These are phyloP conservation scores for Macroramphosus scolopax DNA, from an alignment of 2,797 vertebrate genomes.

Conservation along the genomic window DNA sequence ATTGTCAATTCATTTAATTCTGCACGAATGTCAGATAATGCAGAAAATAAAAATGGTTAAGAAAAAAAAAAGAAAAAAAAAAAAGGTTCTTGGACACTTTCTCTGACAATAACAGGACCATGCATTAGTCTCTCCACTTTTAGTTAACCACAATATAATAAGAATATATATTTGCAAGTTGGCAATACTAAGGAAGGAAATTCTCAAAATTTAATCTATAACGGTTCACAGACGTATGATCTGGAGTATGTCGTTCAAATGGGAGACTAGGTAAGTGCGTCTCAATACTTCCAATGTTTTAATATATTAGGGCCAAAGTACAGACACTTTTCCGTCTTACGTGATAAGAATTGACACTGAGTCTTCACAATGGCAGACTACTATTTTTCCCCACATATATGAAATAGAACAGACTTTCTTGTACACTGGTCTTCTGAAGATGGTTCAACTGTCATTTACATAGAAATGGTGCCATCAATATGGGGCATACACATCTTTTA, in stretches of 20 bases:
- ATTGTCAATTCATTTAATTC: slow-evolving; percentile 68
- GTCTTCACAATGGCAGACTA: slow-evolving; percentile 66
- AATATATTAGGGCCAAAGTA: slow-evolving; percentile 73
- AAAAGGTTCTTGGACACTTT: slow-evolving; percentile 74
- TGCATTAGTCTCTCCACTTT: slow-evolving; percentile 77
- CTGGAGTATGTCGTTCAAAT: slow-evolving; percentile 74
- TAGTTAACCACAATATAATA: slow-evolving; percentile 77
- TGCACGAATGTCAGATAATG: slow-evolving; percentile 68
- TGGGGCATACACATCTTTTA: slow-evolving; percentile 83
- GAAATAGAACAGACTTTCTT: slow-evolving; percentile 71
- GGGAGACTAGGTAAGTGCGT: slow-evolving; percentile 82
- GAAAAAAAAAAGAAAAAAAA: slow-evolving; percentile 47
- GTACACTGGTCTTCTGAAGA: slow-evolving; percentile 73
- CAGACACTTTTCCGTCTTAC: slow-evolving; percentile 60
- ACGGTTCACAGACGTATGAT: slow-evolving; percentile 72
- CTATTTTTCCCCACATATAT: slow-evolving; percentile 59
- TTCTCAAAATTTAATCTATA: slow-evolving; percentile 65
- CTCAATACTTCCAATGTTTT: slow-evolving; percentile 81
- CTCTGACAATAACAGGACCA: slow-evolving; percentile 75
- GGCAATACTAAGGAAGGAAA: slow-evolving; percentile 72
- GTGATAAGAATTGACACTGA: slow-evolving; percentile 60
- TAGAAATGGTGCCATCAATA: slow-evolving; percentile 88
- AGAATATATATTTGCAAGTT: slow-evolving; percentile 78
- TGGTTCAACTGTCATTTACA: slow-evolving; percentile 78
- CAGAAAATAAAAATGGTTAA: slow-evolving; percentile 65